These are phyloP conservation scores for Columbina picui DNA, from an alignment of 2,113 vertebrate species.

Conservation along the genomic window DNA sequence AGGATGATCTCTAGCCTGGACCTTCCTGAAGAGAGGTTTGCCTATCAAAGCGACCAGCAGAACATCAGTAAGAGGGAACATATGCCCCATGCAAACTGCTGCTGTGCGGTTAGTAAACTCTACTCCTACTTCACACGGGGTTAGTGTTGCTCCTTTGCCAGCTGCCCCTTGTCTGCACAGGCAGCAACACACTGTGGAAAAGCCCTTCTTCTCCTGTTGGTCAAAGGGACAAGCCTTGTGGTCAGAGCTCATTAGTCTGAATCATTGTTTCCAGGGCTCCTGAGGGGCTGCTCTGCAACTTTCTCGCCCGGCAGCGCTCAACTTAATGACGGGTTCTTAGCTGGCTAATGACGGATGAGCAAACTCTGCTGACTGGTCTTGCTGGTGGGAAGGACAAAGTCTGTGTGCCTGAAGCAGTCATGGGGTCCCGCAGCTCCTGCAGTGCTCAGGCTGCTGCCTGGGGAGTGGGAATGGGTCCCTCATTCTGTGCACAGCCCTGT, in stretches of 20 bases:
- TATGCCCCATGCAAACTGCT: not conserved
- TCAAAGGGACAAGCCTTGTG: fast-evolving
- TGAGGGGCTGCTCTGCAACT: not conserved
- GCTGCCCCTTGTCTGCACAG: not conserved
- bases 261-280: not conserved
- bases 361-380: not conserved
- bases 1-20: slow-evolving; percentile 86
- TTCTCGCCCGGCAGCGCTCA: no score
- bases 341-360: not conserved
- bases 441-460: fast-evolving
- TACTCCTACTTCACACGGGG: not conserved
- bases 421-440: fast-evolving
- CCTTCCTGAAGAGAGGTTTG: slow-evolving; percentile 86
- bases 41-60: slow-evolving; percentile 78
- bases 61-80: slow-evolving; percentile 52
- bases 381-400: not conserved
- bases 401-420: not conserved
- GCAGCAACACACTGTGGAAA: not conserved
- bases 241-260: not conserved
- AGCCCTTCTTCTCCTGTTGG: not conserved
- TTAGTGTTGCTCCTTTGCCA: not conserved
- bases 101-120: slow-evolving; percentile 50
- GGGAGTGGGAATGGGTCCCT: not conserved
- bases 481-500: fast-evolving
- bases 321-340: fast-evolving